These are phyloP conservation scores for Cochlearius cochlearius DNA, from an alignment of 2,113 vertebrate genomes.

Conservation along the genomic window DNA sequence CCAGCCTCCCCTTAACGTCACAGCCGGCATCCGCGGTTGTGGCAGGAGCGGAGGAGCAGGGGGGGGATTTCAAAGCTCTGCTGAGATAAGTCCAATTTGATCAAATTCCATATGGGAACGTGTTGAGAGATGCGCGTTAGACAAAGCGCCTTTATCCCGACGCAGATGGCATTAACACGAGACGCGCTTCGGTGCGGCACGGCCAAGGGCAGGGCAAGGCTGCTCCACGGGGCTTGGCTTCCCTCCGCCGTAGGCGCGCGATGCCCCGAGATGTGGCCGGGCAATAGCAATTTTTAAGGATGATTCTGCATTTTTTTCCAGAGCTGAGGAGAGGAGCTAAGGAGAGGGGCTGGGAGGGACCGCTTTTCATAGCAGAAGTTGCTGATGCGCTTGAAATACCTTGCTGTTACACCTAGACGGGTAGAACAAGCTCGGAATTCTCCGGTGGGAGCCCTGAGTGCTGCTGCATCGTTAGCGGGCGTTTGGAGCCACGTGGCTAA, in stretches of 20 bases:
- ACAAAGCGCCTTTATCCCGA: background rate
- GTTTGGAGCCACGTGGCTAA: background rate
- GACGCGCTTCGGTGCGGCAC: background rate
- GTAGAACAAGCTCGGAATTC: background rate
- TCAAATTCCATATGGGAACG: conserved; percentile 44
- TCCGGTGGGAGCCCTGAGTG: background rate
- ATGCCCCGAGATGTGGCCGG: background rate
- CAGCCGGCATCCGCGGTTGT: background rate
- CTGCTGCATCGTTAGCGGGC: background rate
- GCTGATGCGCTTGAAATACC: background rate
- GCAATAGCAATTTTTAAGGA: background rate
- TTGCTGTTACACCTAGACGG: background rate
- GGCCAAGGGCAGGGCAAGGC: background rate
- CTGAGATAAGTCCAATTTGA: conserved; percentile 53
- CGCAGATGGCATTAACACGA: accelerated
- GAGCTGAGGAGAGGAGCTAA: background rate
- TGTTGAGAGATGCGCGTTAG: background rate
- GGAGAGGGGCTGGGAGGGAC: background rate
- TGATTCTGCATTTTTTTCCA: background rate
- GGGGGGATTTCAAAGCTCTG: background rate
- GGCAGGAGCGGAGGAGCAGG: background rate
- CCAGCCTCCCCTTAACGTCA: background rate
- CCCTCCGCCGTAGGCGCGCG: background rate
- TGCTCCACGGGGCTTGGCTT: background rate
- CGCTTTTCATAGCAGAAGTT: background rate